A percentile compares a stretch with the other conserved stretches of the same genome.
phyloP scores from a whole-genome alignment of 2,888 invertebrate species.

The Lasius platythorax region DNA sequence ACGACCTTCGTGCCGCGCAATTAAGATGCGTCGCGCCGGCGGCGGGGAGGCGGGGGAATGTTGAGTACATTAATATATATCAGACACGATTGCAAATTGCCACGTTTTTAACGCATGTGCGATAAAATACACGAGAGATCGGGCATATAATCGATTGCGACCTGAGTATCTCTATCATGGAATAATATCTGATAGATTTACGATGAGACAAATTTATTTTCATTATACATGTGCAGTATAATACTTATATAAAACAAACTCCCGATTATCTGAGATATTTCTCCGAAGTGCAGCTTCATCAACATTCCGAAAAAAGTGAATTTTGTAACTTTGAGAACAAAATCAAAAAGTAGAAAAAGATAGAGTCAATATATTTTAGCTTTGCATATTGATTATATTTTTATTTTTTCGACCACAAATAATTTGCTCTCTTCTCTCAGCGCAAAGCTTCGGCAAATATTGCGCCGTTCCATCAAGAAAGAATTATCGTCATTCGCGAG shows the following conservation, averaged over 20 bases:
- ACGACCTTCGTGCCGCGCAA: conserved; percentile 51
- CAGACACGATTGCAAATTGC: background rate
- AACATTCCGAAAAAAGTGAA: background rate
- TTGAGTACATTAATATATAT: conserved; percentile 41
- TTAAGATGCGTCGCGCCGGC: conserved; percentile 30
- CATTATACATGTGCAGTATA: background rate
- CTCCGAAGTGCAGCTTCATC: background rate
- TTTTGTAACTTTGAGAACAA: background rate
- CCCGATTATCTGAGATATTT: background rate
- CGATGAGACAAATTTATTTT: conserved; percentile 13
- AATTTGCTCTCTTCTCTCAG: background rate
- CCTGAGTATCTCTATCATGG: background rate
- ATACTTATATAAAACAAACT: background rate
- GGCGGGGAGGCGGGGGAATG: background rate
- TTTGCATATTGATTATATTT: background rate
- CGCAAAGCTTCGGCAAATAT: background rate
- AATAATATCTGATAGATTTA: conserved; percentile 13
- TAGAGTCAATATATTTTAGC: background rate
- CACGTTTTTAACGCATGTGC: conserved; percentile 13
- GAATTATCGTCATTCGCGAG: background rate
- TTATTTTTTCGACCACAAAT: background rate
- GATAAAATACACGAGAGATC: conserved; percentile 8
- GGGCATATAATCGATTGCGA: conserved; percentile 19
- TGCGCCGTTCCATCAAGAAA: background rate
- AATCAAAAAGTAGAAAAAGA: background rate